Evolutionary conservation across 2,113 vertebrate species (phyloP), one percentile per base, ranked within the genome.

Genomic region (Hydropotes inermis): DNA sequence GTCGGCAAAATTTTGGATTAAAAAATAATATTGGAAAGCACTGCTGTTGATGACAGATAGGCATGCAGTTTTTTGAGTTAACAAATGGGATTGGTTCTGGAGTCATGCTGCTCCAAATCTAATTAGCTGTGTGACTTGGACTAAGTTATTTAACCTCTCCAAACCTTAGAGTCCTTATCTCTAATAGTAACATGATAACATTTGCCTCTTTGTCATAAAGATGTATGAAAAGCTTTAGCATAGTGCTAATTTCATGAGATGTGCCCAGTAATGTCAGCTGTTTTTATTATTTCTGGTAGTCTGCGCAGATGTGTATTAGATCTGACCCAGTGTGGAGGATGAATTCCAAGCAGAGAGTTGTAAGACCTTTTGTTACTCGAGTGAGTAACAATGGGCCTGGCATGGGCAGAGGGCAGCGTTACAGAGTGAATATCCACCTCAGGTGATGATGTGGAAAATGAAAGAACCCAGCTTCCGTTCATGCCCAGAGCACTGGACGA

Each of bases 1-100:
- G 55, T 90, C 58, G 92, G 15, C 16, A 91, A 43, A 30, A 12
- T 30, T 81, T 93, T 97, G 91, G 36, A 89, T 67, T 83, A 15
- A 70, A 78, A 79, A 87, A 78, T 94, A 95, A 30, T 33, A 19
- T 47, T 88, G 36, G 87, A 10, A 83, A 76, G 64, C 43, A 6
- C 54, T 28, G 3, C 28, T 89, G 13, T 57, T 33, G 82, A 43
- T 54, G 47, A 55, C 25, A 52, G 55, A 61, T 23, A 50, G 30
- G 25, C 23, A 15, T 52, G 43, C 58, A 7, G 10, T 70, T 84
- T 96, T 67, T 57, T 83, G 17, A 74, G 21, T 94, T 74, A 28
- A 83, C 39, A 74, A 52, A 57, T 43, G 36, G 45, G 50, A 4
- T 50, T 45, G 54, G 33, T 85, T 92, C 50, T 15, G 19, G 85